Base-by-base conservation (phyloP, 2,797 vertebrate genomes). In the Tolypeutes matacus region DNA sequence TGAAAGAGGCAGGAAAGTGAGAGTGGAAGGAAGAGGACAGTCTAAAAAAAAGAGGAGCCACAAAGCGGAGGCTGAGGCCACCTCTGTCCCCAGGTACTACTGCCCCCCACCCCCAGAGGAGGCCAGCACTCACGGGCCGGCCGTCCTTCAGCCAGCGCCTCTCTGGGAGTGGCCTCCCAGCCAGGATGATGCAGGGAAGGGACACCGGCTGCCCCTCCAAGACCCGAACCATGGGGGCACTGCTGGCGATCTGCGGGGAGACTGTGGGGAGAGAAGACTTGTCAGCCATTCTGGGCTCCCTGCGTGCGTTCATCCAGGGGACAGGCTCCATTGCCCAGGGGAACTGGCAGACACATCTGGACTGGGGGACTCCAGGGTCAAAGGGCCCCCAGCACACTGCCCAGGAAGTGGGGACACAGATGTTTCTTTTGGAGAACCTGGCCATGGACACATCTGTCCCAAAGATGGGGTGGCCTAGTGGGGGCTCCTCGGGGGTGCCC, bases 151-250 rank as follows among this genome's bases (percentile, higher is more conserved):
- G 98, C 99, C 99, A 99, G 96, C 92, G 98, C 89, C 99, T 98
- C 15, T 99, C 98, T 0, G 99, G 99, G 77, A 99, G 98, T 0
- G 99, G 99, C 88, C 98, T 98, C 73, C 99, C 99, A 0, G 99
- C 98, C 98, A 99, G 96, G 92, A 99, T 53, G 97, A 99, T 97
- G 0, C 99, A 99, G 15, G 99, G 98, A 96, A 99, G 98, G 0
- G 98, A 99, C 70, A 99, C 97, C 0, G 99, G 98, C 92, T 99
- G 99, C 64, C 99, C 98, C 27, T 98, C 96, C 46, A 99, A 97
- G 0, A 97, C 98, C 7, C 95, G 98, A 93, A 99, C 96, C 27
- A 98, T 67, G 0, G 99, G 97, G 27, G 98, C 95, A 8, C 98
- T 96, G 1, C 98, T 98, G 84, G 98, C 99, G 56, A 99, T 98